Conservation (phyloP, 1,140 invertebrate species). For the Lutraria rhynchaena region DNA sequence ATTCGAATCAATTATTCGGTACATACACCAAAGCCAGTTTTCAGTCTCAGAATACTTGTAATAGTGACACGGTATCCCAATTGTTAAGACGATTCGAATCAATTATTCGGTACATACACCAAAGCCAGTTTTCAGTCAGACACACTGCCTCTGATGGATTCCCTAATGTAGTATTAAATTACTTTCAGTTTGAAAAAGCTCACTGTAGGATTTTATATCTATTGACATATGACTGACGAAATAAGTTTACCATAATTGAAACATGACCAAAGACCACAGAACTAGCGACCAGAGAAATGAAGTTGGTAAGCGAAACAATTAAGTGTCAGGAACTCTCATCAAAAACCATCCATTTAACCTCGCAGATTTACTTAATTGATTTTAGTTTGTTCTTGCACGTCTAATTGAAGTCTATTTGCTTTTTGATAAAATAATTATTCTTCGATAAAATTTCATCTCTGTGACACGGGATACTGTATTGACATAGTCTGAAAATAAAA, state of each 20-base stretch:
- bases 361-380: slow-evolving; percentile 32
- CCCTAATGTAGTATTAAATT: slow-evolving; percentile 18
- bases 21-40: no score
- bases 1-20: no score
- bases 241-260: slow-evolving; percentile 34
- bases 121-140: no score
- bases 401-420: slow-evolving; percentile 52
- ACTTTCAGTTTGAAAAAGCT: background rate
- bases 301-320: slow-evolving; percentile 1
- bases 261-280: background rate
- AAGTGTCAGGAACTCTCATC: background rate
- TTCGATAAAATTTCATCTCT: slow-evolving; percentile 42
- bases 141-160: no score
- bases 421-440: slow-evolving; percentile 47
- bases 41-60: no score
- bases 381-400: slow-evolving; percentile 35
- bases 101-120: no score
- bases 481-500: slow-evolving; percentile 24
- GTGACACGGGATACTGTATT: background rate
- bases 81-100: no score
- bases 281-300: background rate
- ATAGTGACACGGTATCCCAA: no score
- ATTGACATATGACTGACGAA: slow-evolving; percentile 8
- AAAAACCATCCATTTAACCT: slow-evolving; percentile 9
- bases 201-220: slow-evolving; percentile 7